Base-by-base conservation (phyloP, 2,888 invertebrate species). In the Leptinotarsa juncta region DNA sequence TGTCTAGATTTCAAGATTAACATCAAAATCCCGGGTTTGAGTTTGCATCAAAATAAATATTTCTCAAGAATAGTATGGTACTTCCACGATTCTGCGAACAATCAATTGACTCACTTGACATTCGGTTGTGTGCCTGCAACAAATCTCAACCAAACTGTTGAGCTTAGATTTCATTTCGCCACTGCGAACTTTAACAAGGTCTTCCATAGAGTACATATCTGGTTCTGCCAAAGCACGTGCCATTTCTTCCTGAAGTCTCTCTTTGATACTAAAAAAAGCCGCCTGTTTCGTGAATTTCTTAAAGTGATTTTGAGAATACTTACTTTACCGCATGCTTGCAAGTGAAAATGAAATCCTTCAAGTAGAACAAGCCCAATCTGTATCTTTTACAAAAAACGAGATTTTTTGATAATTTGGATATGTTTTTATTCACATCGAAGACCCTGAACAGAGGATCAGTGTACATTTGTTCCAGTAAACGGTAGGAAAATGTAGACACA, bases 401-500 rank as follows among this genome's bases (percentile, higher is more conserved):
- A 73, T 90, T 88, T 81, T 90, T 91, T 49, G 92, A 92, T 82
- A 91, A 91, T 70, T 90, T 89, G 82, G 93, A 93, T 55, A 96
- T 89, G 67, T 89, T 88, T 26, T 91, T 90, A 88, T 95, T 94
- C 32, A 95, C 88, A 81, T 94, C 94, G 60, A 91, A 90, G 72
- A 96, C 89, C 85, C 93, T 91, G 86, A 96, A 96, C 70, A 96
- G 88, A 0, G 96, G 95, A 87, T 96, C 95, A 14, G 89, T 88
- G 83, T 91, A 91, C 91, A 96, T 94, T 86, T 94, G 93, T 81
- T 94, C 93, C 78, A 96, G 87, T 60, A 96, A 88, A 78, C 94
- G 91, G 82, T 92, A 92, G 0, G 96, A 94, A 87, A 95, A 95
- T 82, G 93, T 94, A 15, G 95, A 95, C 15, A 96, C 96, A n/a